Evolutionary conservation across 2,113 vertebrate species (phyloP), one percentile per base, ranked within the genome.

Genomic region (Podocnemis expansa): DNA sequence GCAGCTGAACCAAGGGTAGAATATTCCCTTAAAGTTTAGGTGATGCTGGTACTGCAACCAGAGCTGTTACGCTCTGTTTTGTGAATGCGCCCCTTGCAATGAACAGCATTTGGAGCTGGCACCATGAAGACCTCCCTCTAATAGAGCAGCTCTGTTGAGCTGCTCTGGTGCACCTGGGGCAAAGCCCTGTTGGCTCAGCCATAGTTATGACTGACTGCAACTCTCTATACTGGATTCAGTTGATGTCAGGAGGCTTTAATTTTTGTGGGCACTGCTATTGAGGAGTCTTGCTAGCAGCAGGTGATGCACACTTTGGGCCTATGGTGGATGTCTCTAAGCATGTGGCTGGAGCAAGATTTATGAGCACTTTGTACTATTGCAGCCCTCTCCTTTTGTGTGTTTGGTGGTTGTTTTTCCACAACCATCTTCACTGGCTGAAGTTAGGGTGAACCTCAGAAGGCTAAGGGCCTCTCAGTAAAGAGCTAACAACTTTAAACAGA

Each of bases 401-500:
- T 2, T 43, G 38, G 41, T 75, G 70, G 41, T 80, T 87, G 3
- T 2, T 2, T 6, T 67, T 93, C 79, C n/a, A 1, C 91, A 49
- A 84, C 93, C 10, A 14, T 78, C 9, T 75, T 25, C 70, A 75
- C 24, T 43, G 70, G 70, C 10, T 14, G 70, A 75, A 25, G 22
- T 52, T 84, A 24, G 45, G 84, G 55, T 81, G 38, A 75, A 3
- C 89, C 29, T 21, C 16, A 38, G 63, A 73, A 51, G 85, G 43
- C 81, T 41, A 54, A 73, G 10, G 38, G 38, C 14, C 41, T 84
- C 31, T 80, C 83, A 73, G 6, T 54, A 31, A 52, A 82, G 52
- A 82, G 21, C 84, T 89, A 55, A 70, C 10, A 34, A 43, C 75
- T 86, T 78, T 83, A 91, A 51, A 38, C 94, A 94, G 70, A 92